A percentile compares a stretch with the other conserved stretches of the same genome.
Evolutionary conservation across 2,888 invertebrate species (phyloP).

Genomic region (Xestobium rufovillosum): DNA sequence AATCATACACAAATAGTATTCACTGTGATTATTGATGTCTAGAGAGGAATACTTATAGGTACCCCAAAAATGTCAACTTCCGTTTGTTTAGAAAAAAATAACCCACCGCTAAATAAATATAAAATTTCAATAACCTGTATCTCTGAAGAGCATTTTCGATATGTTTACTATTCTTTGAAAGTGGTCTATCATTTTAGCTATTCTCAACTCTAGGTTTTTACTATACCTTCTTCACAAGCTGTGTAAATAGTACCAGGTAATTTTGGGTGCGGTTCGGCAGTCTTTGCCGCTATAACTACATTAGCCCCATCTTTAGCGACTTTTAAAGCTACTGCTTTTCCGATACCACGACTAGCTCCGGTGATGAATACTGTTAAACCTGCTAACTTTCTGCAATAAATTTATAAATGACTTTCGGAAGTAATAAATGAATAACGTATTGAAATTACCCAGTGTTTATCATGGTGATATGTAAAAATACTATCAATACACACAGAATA

Average conservation of each 20-base stretch:
- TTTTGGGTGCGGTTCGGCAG: slow-evolving; percentile 83
- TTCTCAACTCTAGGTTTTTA: slow-evolving; percentile 1
- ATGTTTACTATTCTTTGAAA: no score
- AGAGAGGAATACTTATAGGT: no score
- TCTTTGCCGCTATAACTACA: slow-evolving; percentile 86
- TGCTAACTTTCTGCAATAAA: slow-evolving; percentile 56
- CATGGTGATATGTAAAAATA: no score
- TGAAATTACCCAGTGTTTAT: no score
- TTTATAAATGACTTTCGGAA: no score
- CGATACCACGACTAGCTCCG: slow-evolving; percentile 94
- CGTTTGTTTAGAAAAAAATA: no score
- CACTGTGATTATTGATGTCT: no score
- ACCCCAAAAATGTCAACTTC: no score
- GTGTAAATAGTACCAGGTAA: slow-evolving; percentile 87
- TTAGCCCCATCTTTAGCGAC: slow-evolving; percentile 90
- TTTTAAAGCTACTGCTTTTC: slow-evolving; percentile 89
- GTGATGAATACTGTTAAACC: slow-evolving; percentile 92
- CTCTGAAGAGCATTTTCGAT: no score
- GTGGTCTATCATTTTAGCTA: not conserved
- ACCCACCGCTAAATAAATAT: no score
- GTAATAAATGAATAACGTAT: not conserved
- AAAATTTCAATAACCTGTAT: not conserved
- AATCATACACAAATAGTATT: no score
- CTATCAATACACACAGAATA: no score
- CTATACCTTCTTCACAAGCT: slow-evolving; percentile 79